These are phyloP conservation scores for Cheilosia vernalis DNA, from an alignment of 2,888 invertebrate genomes.

Conservation along the genomic window DNA sequence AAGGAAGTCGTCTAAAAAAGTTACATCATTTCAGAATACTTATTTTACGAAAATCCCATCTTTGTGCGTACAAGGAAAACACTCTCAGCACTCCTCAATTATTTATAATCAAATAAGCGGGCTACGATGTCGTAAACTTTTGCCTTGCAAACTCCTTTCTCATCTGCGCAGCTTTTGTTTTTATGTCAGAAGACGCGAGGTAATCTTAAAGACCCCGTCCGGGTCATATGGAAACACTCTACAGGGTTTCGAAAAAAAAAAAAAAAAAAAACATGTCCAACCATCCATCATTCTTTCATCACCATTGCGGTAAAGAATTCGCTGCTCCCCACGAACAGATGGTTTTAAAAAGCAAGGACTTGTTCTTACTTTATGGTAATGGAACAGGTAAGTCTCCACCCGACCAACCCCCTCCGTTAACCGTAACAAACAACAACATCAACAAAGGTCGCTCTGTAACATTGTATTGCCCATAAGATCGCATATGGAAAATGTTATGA, in stretches of 20 bases:
- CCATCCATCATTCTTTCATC: constrained; percentile 53
- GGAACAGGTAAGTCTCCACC: constrained; percentile 63
- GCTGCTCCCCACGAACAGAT: constrained; percentile 41
- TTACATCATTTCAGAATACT: no score
- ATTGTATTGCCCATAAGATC: constrained; percentile 72
- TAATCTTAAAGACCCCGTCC: no score
- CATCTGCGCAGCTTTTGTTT: constrained; percentile 1
- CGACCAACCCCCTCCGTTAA: constrained; percentile 20
- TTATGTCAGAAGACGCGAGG: neutral
- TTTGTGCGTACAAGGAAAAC: neutral
- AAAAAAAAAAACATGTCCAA: constrained; percentile 42
- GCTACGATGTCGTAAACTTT: constrained; percentile 20
- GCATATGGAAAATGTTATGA: constrained; percentile 73
- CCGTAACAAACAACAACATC: constrained; percentile 13
- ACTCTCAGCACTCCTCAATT: constrained; percentile 20
- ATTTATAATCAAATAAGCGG: constrained; percentile 38
- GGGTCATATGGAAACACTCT: neutral
- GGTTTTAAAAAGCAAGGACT: constrained; percentile 72
- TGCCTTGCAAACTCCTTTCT: neutral
- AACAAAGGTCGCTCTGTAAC: constrained; percentile 26
- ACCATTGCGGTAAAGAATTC: constrained; percentile 29
- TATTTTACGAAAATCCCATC: no score
- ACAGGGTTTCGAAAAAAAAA: constrained; percentile 26
- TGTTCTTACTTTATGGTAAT: constrained; percentile 72
- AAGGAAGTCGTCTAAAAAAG: no score